Percentiles rank a stretch among this genome's conserved stretches.
Conservation (phyloP, 2,888 invertebrate species). For the Calephelis perditalis region DNA sequence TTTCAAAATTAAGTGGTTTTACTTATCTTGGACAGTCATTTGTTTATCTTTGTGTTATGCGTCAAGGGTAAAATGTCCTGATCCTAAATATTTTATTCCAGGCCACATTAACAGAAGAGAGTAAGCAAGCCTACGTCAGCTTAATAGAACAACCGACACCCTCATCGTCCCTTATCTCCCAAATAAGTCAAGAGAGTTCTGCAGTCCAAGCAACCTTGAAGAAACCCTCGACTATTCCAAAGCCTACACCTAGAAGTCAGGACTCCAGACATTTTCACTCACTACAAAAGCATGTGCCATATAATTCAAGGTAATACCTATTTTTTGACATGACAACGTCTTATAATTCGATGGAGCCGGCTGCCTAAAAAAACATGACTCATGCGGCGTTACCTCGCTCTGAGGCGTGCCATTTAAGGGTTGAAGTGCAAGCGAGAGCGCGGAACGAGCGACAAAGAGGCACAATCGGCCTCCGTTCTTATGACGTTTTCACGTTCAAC, state of each 20-base stretch:
- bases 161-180: constrained; percentile 42
- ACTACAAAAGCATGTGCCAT: constrained; percentile 38
- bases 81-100: constrained; percentile 54
- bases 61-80: background rate
- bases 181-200: constrained; percentile 36
- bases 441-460: too few species aligned
- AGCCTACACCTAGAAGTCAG: constrained; percentile 34
- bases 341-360: too few species aligned
- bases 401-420: too few species aligned
- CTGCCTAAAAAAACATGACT: too few species aligned
- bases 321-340: too few species aligned
- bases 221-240: constrained; percentile 41
- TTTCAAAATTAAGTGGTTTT: too few species aligned
- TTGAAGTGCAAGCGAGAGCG: too few species aligned
- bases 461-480: too few species aligned
- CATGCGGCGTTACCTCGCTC: too few species aligned
- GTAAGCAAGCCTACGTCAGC: constrained; percentile 94
- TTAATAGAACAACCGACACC: constrained; percentile 87
- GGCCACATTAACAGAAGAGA: constrained; percentile 91
- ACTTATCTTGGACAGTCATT: background rate
- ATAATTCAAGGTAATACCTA: constrained; percentile 9
- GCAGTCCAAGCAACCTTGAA: background rate
- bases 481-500: too few species aligned
- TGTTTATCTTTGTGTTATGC: background rate
- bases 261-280: constrained; percentile 39